These are phyloP conservation scores for chimpanzee (Pan troglodytes) DNA, from an alignment of 2,113 vertebrate genomes.

Conservation along the genomic window NHGRI_mPanTro3-v2.1_pri NC_072408.2:138803501-138804000, in stretches of 20 bases:
- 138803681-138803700: fast-evolving
- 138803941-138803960: too few relatives aligned
- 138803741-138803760: background rate
- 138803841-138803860: background rate
- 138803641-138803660: background rate
- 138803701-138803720: background rate
- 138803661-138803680: too few relatives aligned
- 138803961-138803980: too few relatives aligned
- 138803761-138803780: background rate
- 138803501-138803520: background rate
- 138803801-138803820: background rate
- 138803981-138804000: too few relatives aligned
- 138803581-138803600: too few relatives aligned
- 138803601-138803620: background rate
- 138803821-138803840: background rate
- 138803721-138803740: fast-evolving
- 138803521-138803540: background rate
- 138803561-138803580: background rate
- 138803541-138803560: background rate
- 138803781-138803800: background rate
- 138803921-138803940: too few relatives aligned
- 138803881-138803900: background rate
- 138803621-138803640: too few relatives aligned
- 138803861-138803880: fast-evolving
- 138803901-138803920: background rate